phyloP scores from a whole-genome alignment of 2,888 invertebrate species.

The Plutella xylostella region DNA sequence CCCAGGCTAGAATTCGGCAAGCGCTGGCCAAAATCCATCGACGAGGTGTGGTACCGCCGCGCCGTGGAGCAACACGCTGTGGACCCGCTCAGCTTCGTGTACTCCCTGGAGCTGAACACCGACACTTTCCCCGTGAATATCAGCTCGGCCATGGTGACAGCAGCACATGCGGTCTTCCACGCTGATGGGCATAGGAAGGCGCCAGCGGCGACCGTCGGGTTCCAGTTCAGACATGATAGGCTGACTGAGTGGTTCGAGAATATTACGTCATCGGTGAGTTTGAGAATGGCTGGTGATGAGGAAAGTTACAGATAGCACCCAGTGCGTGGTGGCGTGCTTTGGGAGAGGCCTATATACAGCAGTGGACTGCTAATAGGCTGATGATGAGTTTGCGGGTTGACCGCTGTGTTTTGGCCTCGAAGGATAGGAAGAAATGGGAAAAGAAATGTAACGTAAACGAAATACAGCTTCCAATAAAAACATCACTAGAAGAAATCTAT shows the following conservation, averaged over 20 bases:
- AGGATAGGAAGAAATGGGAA: too few species aligned
- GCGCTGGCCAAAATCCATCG: conserved; percentile 81
- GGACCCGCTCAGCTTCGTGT: conserved; percentile 83
- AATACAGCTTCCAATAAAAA: too few species aligned
- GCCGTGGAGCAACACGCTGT: conserved; percentile 89
- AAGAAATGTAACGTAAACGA: too few species aligned
- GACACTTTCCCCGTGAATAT: conserved; percentile 64
- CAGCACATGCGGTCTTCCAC: conserved; percentile 86
- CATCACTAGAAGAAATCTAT: too few species aligned
- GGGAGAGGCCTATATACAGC: too few species aligned
- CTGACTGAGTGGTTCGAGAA: conserved; percentile 83
- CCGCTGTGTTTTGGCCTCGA: too few species aligned
- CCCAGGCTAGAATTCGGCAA: conserved; percentile 78
- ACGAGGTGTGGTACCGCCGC: conserved; percentile 90
- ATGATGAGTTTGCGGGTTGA: too few species aligned
- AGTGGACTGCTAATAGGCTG: too few species aligned
- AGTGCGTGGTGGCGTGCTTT: too few species aligned
- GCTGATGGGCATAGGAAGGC: conserved; percentile 69
- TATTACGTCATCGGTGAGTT: conserved; percentile 78
- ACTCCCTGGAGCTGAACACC: conserved; percentile 58
- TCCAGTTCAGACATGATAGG: conserved; percentile 84
- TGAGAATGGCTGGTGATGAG: too few species aligned
- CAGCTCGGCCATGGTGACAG: conserved; percentile 81
- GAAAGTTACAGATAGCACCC: too few species aligned
- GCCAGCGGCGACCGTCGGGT: conserved; percentile 78